These are phyloP conservation scores for Thripadectes ignobilis DNA, from an alignment of 2,797 vertebrate species.

Conservation along the genomic window DNA sequence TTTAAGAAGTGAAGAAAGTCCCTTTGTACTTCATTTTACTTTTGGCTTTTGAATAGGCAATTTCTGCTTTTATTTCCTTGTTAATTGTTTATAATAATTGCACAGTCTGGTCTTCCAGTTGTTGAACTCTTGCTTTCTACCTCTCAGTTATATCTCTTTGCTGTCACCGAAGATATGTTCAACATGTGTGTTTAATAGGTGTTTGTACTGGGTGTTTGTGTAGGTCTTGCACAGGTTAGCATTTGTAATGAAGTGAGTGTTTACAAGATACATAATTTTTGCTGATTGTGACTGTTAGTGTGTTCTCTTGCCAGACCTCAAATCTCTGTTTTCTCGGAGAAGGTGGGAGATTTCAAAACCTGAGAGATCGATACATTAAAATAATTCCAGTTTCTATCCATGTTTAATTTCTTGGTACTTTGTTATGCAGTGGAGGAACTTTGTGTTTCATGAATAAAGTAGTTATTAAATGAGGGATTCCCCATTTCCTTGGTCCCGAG, in stretches of 20 bases:
- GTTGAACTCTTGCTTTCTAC: neutral
- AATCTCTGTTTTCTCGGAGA: neutral
- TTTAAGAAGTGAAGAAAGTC: conserved; percentile 48
- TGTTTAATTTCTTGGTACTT: neutral
- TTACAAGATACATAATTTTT: neutral
- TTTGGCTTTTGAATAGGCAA: neutral
- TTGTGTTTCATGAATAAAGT: neutral
- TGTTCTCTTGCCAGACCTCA: neutral
- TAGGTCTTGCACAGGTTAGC: neutral
- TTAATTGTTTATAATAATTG: neutral
- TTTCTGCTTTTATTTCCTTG: neutral
- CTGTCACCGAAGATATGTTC: neutral
- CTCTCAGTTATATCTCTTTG: neutral
- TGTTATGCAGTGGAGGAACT: neutral
- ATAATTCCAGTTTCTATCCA: neutral
- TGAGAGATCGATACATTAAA: neutral
- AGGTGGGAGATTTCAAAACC: neutral
- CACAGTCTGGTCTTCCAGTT: neutral
- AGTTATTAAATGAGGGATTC: neutral
- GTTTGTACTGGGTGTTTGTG: neutral
- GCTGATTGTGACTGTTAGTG: neutral
- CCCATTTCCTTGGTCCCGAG: neutral
- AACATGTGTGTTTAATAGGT: neutral
- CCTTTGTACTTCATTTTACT: conserved; percentile 19
- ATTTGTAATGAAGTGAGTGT: neutral